Evolutionary conservation across 2,888 invertebrate genomes (phyloP).

Genomic region (Chironomus riparius): DNA sequence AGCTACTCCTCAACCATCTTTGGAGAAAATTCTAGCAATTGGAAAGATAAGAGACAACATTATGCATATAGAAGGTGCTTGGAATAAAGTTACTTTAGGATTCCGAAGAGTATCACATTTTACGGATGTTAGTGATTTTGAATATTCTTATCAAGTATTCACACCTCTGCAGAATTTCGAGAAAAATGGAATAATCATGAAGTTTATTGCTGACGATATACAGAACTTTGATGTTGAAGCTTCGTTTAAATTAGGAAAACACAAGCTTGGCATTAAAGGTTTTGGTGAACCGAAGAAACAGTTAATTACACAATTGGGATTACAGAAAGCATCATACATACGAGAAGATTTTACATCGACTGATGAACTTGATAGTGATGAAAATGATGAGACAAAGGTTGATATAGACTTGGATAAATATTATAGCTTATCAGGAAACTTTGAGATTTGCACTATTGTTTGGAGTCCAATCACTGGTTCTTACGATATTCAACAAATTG

Average conservation of each 20-base stretch:
- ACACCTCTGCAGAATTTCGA: slow-evolving; percentile 71
- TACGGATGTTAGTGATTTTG: slow-evolving; percentile 52
- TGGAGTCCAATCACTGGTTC: slow-evolving; percentile 51
- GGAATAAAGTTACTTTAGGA: slow-evolving; percentile 64
- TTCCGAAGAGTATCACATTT: slow-evolving; percentile 72
- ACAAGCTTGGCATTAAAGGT: slow-evolving; percentile 47
- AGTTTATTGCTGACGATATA: slow-evolving; percentile 51
- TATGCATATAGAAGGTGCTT: slow-evolving; percentile 65
- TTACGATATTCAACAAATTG: slow-evolving; percentile 48
- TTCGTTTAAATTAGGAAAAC: slow-evolving; percentile 57
- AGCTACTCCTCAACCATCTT: slow-evolving; percentile 62
- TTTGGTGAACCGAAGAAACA: slow-evolving; percentile 37
- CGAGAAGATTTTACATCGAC: slow-evolving; percentile 27
- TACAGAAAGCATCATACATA: slow-evolving; percentile 21
- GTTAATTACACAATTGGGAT: slow-evolving; percentile 36
- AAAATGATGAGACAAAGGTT: slow-evolving; percentile 38
- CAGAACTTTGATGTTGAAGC: slow-evolving; percentile 58
- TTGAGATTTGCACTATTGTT: slow-evolving; percentile 48
- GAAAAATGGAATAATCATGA: slow-evolving; percentile 65
- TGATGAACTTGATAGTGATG: slow-evolving; percentile 31
- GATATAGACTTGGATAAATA: slow-evolving; percentile 41
- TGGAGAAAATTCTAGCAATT: slow-evolving; percentile 56
- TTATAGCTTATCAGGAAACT: slow-evolving; percentile 46
- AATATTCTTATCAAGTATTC: slow-evolving; percentile 66
- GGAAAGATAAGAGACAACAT: slow-evolving; percentile 60